Evolutionary conservation across 2,113 vertebrate species (phyloP).

Genomic region (Channa maculata): DNA sequence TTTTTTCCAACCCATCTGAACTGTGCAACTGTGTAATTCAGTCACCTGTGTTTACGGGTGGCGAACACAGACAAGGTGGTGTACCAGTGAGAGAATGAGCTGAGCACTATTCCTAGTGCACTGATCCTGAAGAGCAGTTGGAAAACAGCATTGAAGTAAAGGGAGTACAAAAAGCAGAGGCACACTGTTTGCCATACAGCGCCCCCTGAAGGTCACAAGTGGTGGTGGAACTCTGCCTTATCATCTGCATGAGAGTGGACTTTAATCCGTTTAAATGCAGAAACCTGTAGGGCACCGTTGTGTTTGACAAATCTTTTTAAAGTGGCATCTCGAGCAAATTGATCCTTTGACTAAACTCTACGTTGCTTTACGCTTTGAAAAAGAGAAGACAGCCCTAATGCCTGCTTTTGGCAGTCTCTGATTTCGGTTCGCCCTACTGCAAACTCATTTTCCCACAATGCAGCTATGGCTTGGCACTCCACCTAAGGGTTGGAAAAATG

Average conservation of each 20-base stretch:
- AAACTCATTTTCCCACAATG: conserved; percentile 50
- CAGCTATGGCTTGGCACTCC: conserved; percentile 68
- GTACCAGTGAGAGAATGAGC: conserved; percentile 56
- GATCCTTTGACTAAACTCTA: background rate
- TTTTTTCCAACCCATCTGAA: conserved; percentile 75
- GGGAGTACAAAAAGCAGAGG: conserved; percentile 43
- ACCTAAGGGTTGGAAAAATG: conserved; percentile 68
- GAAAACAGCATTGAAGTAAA: conserved; percentile 37
- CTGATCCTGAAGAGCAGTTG: conserved; percentile 12
- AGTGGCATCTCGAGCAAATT: background rate
- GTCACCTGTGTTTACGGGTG: conserved; percentile 58
- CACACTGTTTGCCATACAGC: conserved; percentile 57
- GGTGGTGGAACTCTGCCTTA: conserved; percentile 61
- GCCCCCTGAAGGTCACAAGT: conserved; percentile 64
- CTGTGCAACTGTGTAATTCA: conserved; percentile 45
- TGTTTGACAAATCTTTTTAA: background rate
- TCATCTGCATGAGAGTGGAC: conserved; percentile 22
- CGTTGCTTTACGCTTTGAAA: background rate
- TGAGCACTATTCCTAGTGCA: conserved; percentile 45
- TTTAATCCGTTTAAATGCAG: background rate
- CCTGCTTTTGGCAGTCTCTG: background rate
- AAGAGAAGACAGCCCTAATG: no score
- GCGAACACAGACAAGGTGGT: conserved; percentile 62
- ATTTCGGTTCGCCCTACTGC: conserved; percentile 1
- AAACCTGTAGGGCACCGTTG: background rate